Base-by-base conservation (phyloP, 2,113 vertebrate genomes). In the Terrapene triunguis region DNA sequence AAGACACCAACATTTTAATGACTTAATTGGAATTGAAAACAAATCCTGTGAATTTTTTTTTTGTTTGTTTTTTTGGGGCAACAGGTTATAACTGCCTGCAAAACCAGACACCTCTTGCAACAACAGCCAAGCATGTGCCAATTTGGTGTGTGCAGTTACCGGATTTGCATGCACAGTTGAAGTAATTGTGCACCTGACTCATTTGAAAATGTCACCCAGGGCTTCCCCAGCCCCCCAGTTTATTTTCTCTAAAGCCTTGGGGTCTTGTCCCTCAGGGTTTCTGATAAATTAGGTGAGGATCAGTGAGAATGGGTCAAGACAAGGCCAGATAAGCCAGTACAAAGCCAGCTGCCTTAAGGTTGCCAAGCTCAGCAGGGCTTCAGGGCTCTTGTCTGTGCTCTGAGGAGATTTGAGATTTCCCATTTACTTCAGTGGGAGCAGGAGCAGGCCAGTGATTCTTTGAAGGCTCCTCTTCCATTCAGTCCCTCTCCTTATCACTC, bases 391-490 rank as follows among this genome's bases (percentile, higher is more conserved):
- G 62, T 85, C 82, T 89, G 16, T 90, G 38, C 84, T 88, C 19
- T 2, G 42, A 59, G 89, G 48, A 81, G 54, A 62, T 81, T 91
- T 95, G 91, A 84, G 83, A 92, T 94, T 17, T 83, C 82, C 82
- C 84, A 25, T 11, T 92, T 90, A 84, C 22, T 50, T 69, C 85
- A 80, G 89, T 8, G 0, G 85, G 79, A 87, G 35, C 8, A 35
- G 89, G 94, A 94, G 94, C 81, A 80, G 62, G 88, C 76, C 89
- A 55, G 85, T 74, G 83, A 89, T 57, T 94, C 93, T 47, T 72
- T 94, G 94, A 84, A 80, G 94, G 83, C 91, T 90, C 79, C 80
- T 44, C 57, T 88, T 91, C 93, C 74, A 72, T 92, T 95, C 92
- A 96, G 1, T 32, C 42, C 32, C 38, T 25, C 21, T 87, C 72